Evolutionary conservation across 2,797 vertebrate species (phyloP), one percentile per base, ranked within the genome.

Genomic region (Arctocebus calabarensis): DNA sequence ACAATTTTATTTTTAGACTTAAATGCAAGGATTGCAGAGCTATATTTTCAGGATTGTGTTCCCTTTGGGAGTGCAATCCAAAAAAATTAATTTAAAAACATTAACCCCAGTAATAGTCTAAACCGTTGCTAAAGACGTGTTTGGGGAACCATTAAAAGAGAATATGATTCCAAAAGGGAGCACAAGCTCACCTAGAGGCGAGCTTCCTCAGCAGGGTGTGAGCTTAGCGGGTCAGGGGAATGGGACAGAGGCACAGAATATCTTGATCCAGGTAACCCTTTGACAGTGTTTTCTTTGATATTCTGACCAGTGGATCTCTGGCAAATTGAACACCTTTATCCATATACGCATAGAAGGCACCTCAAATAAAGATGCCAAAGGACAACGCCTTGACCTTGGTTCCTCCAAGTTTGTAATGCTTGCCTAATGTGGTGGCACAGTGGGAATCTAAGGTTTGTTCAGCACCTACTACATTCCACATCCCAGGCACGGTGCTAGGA

Each of bases 1-100:
- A 66, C 37, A 62, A 62, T 66, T 95, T 91, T 81, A 43, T 48
- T 95, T 92, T 92, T 82, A 64, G 40, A 79, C 91, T 94, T 82
- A 90, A 95, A 95, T 73, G 40, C 75, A 94, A 83, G 37, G 55
- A 82, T 74, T 59, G 90, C 89, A 88, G 12, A 68, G 7, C n/a
- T 88, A 1, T 95, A 55, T 91, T 91, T 92, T 78, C 71, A 92
- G 68, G 73, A 75, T 52, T 55, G 57, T 94, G 27, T 91, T 94
- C 73, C 73, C 66, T 88, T 91, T 22, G 25, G 66, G 48, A 90
- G 19, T 70, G 14, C 71, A 70, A 71, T 83, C 27, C n/a, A 84
- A 73, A 59, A 45, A 23, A 61, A 77, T 64, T 8, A 79, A 85
- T 90, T 90, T 94, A 88, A 70, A 86, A 83, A 61, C 70, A 64